These are phyloP conservation scores for Calephelis virginiensis DNA, from an alignment of 1,140 invertebrate species.

Conservation along the genomic window DNA sequence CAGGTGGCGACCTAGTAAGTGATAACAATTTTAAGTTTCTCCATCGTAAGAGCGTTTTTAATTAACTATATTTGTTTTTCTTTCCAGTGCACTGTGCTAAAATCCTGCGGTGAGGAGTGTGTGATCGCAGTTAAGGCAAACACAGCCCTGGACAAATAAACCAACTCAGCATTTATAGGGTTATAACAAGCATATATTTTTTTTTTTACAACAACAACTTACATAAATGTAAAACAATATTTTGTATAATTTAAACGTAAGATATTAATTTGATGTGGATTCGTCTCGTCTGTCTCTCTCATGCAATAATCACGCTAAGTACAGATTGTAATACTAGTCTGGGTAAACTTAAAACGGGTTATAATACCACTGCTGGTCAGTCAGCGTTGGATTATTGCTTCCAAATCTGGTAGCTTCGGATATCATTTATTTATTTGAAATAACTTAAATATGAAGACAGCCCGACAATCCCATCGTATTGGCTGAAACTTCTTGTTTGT, in stretches of 20 bases:
- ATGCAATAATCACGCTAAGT: constrained; percentile 2
- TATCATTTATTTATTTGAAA: constrained; percentile 27
- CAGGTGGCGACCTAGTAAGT: too few relatives aligned
- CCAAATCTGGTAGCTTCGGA: constrained; percentile 20
- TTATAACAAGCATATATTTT: constrained; percentile 75
- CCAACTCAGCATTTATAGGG: constrained; percentile 73
- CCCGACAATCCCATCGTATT: constrained; percentile 33
- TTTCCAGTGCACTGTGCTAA: constrained; percentile 92
- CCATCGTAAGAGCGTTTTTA: too few relatives aligned
- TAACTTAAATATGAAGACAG: constrained; percentile 11
- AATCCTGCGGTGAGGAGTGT: constrained; percentile 94
- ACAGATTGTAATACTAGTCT: constrained; percentile 20
- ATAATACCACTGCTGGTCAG: constrained; percentile 3
- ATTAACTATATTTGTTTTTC: constrained; percentile 18
- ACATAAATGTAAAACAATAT: constrained; percentile 79
- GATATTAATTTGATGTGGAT: constrained; percentile 50
- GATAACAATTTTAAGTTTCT: too few relatives aligned
- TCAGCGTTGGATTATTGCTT: constrained; percentile 12
- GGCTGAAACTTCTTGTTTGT: constrained; percentile 64
- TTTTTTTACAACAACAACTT: constrained; percentile 76
- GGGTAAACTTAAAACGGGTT: constrained; percentile 6
- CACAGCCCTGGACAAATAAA: constrained; percentile 95
- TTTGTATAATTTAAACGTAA: constrained; percentile 76
- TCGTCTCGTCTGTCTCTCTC: constrained; percentile 21
- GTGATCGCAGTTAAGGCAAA: constrained; percentile 96